A percentile compares a stretch with the other conserved stretches of the same genome.
Conservation (phyloP, 2,797 vertebrate species). For the Gallirallus australis region DNA sequence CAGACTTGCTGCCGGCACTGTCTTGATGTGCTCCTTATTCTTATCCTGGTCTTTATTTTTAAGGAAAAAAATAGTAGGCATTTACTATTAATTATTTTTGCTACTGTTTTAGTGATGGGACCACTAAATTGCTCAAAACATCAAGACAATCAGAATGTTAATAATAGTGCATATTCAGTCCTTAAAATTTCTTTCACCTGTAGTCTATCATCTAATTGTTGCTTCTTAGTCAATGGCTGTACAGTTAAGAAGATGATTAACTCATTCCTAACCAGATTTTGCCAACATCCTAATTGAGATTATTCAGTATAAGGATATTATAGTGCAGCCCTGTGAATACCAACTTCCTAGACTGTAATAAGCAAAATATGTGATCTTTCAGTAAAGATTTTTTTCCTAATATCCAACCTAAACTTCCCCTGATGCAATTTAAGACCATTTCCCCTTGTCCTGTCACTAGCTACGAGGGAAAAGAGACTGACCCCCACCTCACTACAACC, state of each 20-base stretch:
- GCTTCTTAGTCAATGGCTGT: background rate
- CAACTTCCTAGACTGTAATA: background rate
- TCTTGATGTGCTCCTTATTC: background rate
- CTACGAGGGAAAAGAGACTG: no score
- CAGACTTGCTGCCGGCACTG: background rate
- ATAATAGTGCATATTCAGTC: background rate
- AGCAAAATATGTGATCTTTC: background rate
- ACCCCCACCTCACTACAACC: no score
- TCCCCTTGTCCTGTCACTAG: no score
- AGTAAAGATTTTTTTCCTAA: no score
- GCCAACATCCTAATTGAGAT: background rate
- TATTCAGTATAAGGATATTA: background rate
- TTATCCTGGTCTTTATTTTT: background rate
- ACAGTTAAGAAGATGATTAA: background rate
- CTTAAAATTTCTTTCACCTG: background rate
- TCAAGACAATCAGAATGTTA: background rate
- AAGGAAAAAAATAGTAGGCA: background rate
- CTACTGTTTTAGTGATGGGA: rapidly evolving
- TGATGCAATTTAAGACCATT: no score
- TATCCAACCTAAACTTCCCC: no score
- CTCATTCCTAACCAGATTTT: background rate
- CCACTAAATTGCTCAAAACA: background rate
- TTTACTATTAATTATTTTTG: background rate
- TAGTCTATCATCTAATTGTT: background rate
- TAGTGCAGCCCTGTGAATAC: background rate